These are phyloP conservation scores for Epinephelus malabaricus DNA, from an alignment of 2,797 vertebrate species.

Conservation along the genomic window DNA sequence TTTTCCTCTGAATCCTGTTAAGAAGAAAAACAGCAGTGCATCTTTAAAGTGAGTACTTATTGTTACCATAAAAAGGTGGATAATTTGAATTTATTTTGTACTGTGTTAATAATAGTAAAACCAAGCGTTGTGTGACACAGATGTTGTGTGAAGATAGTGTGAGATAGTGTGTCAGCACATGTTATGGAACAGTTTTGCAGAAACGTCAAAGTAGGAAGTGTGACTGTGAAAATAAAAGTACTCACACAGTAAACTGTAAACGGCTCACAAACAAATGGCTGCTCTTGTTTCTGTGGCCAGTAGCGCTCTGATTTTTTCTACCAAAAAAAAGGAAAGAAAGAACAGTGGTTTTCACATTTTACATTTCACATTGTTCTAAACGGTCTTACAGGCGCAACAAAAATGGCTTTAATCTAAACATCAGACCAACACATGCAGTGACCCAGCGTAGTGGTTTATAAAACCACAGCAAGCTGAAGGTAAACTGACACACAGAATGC, in stretches of 20 bases:
- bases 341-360: not conserved
- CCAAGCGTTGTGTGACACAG: not conserved
- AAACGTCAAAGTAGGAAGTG: constrained; percentile 54
- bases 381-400: not conserved
- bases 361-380: not conserved
- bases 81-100: not conserved
- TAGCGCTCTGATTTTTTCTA: constrained; percentile 98
- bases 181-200: not conserved
- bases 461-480: not conserved
- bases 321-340: not conserved
- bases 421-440: not conserved
- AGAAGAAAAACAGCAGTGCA: not conserved
- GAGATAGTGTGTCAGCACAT: not conserved
- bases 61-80: not conserved
- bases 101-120: not conserved
- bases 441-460: not conserved
- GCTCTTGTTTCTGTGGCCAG: constrained; percentile 87
- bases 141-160: not conserved
- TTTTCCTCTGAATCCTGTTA: constrained; percentile 90
- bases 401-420: not conserved
- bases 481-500: not conserved
- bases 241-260: constrained; percentile 93
- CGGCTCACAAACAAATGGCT: constrained; percentile 84
- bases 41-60: not conserved
- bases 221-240: constrained; percentile 63